A percentile compares a stretch with the other conserved stretches of the same genome.
Conservation (phyloP, 2,888 invertebrate species). For the Mythimna albipuncta region DNA sequence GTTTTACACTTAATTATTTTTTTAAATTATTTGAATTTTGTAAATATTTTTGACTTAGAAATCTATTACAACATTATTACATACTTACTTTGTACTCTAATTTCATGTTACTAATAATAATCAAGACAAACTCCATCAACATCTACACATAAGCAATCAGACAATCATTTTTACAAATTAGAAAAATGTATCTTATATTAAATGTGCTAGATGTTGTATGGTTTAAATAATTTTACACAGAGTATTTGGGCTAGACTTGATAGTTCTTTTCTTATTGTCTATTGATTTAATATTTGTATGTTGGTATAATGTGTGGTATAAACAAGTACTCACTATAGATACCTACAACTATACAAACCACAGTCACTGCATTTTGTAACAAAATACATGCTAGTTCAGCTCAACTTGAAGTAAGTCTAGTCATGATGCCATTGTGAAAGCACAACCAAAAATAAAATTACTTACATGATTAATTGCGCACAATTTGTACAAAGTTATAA, state of each 20-base stretch:
- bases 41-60: conserved; percentile 39
- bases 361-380: conserved; percentile 6
- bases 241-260: conserved; percentile 40
- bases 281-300: conserved; percentile 7
- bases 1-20: conserved; percentile 41
- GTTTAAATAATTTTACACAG: conserved; percentile 22
- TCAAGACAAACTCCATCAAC: conserved; percentile 10
- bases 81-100: conserved; percentile 10
- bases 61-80: conserved; percentile 2
- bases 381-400: conserved; percentile 18
- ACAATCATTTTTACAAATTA: conserved; percentile 6
- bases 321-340: background rate
- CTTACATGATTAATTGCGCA: conserved; percentile 48
- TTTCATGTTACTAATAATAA: conserved; percentile 26
- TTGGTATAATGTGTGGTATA: conserved; percentile 1
- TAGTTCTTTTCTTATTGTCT: background rate
- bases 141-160: conserved; percentile 6
- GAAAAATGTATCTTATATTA: background rate
- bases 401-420: conserved; percentile 75
- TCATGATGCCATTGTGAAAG: conserved; percentile 70
- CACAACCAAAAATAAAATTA: conserved; percentile 63
- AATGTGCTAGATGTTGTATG: conserved; percentile 14
- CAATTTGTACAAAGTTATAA: conserved; percentile 61
- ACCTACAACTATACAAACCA: background rate
- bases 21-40: conserved; percentile 42